phyloP scores from a whole-genome alignment of 1,140 invertebrate genomes.

The Bilobella aurantiaca region DNA sequence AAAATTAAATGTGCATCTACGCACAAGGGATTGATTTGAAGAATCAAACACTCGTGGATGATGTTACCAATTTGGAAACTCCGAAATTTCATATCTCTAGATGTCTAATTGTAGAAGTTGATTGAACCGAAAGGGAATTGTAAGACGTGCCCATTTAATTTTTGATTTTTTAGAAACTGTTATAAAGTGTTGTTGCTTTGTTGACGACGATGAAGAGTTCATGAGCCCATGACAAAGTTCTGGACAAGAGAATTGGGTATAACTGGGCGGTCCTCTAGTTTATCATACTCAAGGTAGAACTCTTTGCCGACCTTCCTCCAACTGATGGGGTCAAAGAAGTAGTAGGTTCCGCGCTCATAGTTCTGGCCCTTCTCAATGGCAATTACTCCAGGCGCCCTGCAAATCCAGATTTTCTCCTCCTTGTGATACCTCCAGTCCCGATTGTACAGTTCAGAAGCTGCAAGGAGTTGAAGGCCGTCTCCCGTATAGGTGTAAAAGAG shows the following conservation, averaged over 20 bases:
- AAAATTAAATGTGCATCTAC: too few relatives aligned
- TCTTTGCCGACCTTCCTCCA: slow-evolving; percentile 94
- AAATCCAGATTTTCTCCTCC: slow-evolving; percentile 98
- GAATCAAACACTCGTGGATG: too few relatives aligned
- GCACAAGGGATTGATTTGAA: too few relatives aligned
- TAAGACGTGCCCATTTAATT: not conserved
- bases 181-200: not conserved
- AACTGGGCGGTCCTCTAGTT: slow-evolving; percentile 77
- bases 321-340: slow-evolving; percentile 94
- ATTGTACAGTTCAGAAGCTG: slow-evolving; percentile 55
- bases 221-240: not conserved
- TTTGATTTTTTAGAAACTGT: too few relatives aligned
- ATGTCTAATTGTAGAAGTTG: too few relatives aligned
- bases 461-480: slow-evolving; percentile 80
- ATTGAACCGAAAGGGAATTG: too few relatives aligned
- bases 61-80: too few relatives aligned
- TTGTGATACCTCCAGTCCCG: slow-evolving; percentile 99
- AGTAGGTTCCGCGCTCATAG: slow-evolving; percentile 96
- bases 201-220: too few relatives aligned
- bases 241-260: slow-evolving; percentile 32
- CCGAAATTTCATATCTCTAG: too few relatives aligned
- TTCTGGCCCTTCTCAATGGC: slow-evolving; percentile 85
- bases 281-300: slow-evolving; percentile 94
- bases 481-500: slow-evolving; percentile 98
- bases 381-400: slow-evolving; percentile 83